phyloP scores from a whole-genome alignment of 2,888 invertebrate genomes.

The Apantesis nais region DNA sequence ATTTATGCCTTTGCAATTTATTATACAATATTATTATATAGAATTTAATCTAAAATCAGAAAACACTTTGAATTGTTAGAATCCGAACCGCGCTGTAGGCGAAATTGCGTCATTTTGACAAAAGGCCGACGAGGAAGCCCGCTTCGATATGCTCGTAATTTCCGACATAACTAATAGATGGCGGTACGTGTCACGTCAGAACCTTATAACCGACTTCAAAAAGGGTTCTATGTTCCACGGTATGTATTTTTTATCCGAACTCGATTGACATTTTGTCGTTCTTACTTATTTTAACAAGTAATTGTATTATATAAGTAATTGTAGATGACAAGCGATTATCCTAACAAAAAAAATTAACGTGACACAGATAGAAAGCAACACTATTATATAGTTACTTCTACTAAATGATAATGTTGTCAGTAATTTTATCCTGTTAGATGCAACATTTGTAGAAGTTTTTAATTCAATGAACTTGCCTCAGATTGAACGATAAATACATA shows the following conservation, averaged over 20 bases:
- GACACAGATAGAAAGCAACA: no score
- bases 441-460: not conserved
- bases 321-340: not conserved
- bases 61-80: not conserved
- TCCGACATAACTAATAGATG: slow-evolving; percentile 65
- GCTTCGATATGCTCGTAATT: slow-evolving; percentile 51
- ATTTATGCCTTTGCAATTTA: no score
- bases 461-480: no score
- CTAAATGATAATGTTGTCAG: not conserved
- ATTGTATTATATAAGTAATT: not conserved
- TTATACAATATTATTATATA: no score
- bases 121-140: slow-evolving; percentile 4
- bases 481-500: no score
- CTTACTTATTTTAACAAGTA: not conserved
- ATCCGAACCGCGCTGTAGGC: not conserved
- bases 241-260: no score
- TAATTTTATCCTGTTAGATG: not conserved
- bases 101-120: slow-evolving; percentile 11
- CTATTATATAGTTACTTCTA: no score
- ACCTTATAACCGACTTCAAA: no score
- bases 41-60: not conserved
- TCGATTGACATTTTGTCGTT: not conserved
- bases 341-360: not conserved
- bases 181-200: slow-evolving; percentile 58
- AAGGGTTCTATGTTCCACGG: no score